Evolutionary conservation across 2,113 vertebrate genomes (phyloP).

Genomic region (Galbula dea): DNA sequence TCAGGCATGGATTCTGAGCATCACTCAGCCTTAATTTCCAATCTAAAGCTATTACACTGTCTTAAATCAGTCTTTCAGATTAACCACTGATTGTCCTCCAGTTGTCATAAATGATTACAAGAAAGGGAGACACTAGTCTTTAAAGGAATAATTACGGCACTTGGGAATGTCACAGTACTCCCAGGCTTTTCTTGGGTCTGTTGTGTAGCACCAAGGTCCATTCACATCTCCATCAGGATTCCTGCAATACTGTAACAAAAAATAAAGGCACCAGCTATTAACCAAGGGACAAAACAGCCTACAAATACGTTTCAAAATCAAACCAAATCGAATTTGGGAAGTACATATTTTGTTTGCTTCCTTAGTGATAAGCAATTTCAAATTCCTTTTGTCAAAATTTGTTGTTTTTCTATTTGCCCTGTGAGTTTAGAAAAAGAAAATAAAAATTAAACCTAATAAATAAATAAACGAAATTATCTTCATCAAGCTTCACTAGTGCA

Average conservation of each 20-base stretch:
- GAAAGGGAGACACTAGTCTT: neutral
- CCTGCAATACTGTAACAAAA: constrained; percentile 83
- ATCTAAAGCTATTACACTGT: neutral
- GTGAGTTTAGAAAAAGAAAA: neutral
- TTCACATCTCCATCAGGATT: constrained; percentile 90
- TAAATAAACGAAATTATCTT: no score
- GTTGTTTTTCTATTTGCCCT: neutral
- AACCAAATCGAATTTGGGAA: neutral
- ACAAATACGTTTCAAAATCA: neutral
- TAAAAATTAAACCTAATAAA: neutral
- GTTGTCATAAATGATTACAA: neutral
- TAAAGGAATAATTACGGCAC: constrained; percentile 79
- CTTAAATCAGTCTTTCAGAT: neutral
- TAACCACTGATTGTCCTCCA: neutral
- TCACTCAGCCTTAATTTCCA: neutral
- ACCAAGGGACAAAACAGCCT: neutral
- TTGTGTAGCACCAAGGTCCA: constrained; percentile 97
- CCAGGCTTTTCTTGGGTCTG: constrained; percentile 78
- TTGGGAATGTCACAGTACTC: constrained; percentile 89
- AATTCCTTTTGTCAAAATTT: neutral
- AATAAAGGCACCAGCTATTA: neutral
- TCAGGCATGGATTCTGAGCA: neutral
- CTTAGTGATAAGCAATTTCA: neutral
- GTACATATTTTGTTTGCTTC: neutral
- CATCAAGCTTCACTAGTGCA: neutral